Base-by-base conservation (phyloP, 2,113 vertebrate species). In the Aegithalos caudatus region DNA sequence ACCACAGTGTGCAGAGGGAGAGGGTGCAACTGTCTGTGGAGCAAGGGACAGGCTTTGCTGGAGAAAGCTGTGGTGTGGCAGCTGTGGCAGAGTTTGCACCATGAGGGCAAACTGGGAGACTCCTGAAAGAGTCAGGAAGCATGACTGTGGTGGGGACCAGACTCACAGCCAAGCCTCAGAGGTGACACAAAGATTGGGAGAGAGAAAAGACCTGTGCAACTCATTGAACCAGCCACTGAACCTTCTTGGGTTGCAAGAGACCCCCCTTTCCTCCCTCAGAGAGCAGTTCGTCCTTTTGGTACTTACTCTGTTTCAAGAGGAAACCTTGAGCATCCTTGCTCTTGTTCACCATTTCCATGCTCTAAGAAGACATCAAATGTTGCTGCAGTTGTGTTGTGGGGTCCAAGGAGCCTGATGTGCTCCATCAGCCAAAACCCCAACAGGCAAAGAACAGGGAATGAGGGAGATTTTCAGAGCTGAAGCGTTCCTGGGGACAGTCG, bases 401-500 rank as follows among this genome's bases (percentile, higher is more conserved):
- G 33, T 64, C 9, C 47, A 33, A 65, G 72, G 40, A 61, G 9
- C 50, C 53, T 35, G 23, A 58, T 0, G 0, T 5, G 40, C n/a
- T 61, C 16, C 19, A 1, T 19, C 10, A 1, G 33, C 50, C 33
- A 50, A 56, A 53, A 21, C 19, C 51, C 42, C 3, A 1, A 33
- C 4, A 1, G n/a, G 56, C 11, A 53, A 62, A 56, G 33, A 38
- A 45, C 33, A 14, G 35, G n/a, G 25, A 38, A 69, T 14, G 23
- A 94, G 73, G 18, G 45, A 66, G 42, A 42, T 23, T 29, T 77
- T 48, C n/a, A 19, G 54, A 19, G 9, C 5, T 44, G 7, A 8
- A 33, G 20, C 16, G 20, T 11, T 79, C 28, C 60, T 78, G 53
- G 31, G 23, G 23, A n/a, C 3, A 4, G 31, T 1, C 0, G 0